Conservation (phyloP, 2,888 invertebrate genomes). For the Calameuta idolon region DNA sequence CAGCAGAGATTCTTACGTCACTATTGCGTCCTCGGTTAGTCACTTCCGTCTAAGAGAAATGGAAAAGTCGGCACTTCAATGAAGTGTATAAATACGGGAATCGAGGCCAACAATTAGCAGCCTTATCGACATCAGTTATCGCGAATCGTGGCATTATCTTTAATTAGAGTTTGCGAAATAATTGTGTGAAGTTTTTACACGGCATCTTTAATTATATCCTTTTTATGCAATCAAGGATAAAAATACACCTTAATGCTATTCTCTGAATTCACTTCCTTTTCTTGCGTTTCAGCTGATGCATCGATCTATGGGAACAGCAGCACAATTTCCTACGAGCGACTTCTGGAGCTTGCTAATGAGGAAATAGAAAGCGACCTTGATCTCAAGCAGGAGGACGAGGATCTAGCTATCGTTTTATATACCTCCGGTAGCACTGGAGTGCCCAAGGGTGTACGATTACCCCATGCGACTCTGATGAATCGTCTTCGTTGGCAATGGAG, state of each 20-base stretch:
- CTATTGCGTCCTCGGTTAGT: neutral
- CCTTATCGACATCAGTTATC: neutral
- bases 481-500: slow-evolving; percentile 91
- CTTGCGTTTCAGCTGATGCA: slow-evolving; percentile 38
- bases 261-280: neutral
- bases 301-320: slow-evolving; percentile 46
- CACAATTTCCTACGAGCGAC: slow-evolving; percentile 68
- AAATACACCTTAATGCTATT: neutral
- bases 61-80: neutral
- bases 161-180: neutral
- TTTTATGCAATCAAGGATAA: neutral
- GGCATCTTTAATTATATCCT: neutral
- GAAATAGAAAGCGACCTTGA: slow-evolving; percentile 65
- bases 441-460: slow-evolving; percentile 88
- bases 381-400: slow-evolving; percentile 66
- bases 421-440: slow-evolving; percentile 92
- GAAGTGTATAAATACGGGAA: neutral
- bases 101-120: neutral
- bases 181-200: neutral
- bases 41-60: neutral
- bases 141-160: neutral
- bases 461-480: slow-evolving; percentile 83
- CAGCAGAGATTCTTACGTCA: neutral
- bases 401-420: slow-evolving; percentile 80
- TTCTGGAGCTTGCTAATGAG: slow-evolving; percentile 67